A percentile compares a stretch with the other conserved stretches of the same genome.
These are phyloP conservation scores for Trypoxylus dichotomus DNA, from an alignment of 1,140 invertebrate species.

Conservation along the genomic window DNA sequence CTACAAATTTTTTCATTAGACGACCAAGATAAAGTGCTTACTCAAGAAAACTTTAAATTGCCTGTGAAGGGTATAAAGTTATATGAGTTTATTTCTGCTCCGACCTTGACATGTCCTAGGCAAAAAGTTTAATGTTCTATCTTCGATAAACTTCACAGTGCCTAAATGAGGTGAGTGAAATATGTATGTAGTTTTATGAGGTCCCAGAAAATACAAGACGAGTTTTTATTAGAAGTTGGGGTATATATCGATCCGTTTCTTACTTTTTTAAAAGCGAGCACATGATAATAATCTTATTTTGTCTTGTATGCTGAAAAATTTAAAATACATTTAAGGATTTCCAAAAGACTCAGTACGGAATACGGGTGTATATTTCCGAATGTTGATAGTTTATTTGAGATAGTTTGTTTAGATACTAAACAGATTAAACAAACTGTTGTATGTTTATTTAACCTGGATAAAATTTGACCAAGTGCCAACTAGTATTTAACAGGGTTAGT, in stretches of 20 bases:
- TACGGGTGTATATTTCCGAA: too few relatives aligned
- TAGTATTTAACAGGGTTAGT: too few relatives aligned
- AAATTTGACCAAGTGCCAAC: too few relatives aligned
- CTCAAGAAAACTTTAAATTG: neutral
- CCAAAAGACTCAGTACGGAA: too few relatives aligned
- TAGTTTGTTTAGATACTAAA: too few relatives aligned
- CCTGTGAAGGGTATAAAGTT: constrained; percentile 1
- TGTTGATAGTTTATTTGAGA: too few relatives aligned
- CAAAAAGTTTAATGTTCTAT: neutral
- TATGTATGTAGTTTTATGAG: neutral
- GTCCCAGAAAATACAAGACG: neutral
- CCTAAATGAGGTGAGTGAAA: neutral
- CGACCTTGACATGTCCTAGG: neutral
- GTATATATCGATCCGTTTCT: neutral
- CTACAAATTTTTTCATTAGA: neutral
- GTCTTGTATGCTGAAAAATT: too few relatives aligned
- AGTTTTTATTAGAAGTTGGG: neutral
- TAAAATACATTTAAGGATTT: too few relatives aligned
- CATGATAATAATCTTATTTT: too few relatives aligned
- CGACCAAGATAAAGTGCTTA: neutral
- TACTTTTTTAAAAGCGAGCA: too few relatives aligned
- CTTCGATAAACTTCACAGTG: neutral
- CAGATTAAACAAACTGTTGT: too few relatives aligned
- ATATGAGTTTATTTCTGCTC: neutral
- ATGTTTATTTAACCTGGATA: too few relatives aligned